Base-by-base conservation (phyloP, 2,888 invertebrate genomes). In the Salticus scenicus region DNA sequence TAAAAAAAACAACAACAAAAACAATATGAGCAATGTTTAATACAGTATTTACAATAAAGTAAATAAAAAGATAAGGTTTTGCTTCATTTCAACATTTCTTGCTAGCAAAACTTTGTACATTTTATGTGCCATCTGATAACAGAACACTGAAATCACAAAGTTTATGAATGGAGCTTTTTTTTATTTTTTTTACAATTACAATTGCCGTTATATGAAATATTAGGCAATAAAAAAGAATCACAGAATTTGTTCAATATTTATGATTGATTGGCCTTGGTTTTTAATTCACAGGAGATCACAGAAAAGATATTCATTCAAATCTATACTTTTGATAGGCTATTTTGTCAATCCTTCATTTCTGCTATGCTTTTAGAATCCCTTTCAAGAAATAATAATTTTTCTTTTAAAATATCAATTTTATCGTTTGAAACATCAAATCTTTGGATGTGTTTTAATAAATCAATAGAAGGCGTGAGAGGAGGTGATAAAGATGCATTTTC, bases 361-460 rank as follows among this genome's bases (percentile, higher is more conserved):
- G 33, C 63, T 69, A 57, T 51, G 47, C 51, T 33, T 31, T 72
- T 64, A 24, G 31, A 57, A 42, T 73, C 42, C 30, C 31, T 33
- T 28, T 74, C 70, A 63, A 85, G 63, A 17, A 70, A n/a, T 47
- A 7, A n/a, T 30, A 85, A 28, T 51, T 70, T 85, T 70, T 79
- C 70, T 75, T 75, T 79, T 37, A 85, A 74, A 28, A 74, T 20
- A 42, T 79, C 70, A 27, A 74, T 63, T 33, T 85, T 79, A 63
- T 85, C 79, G 4, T 51, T 78, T 37, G 69, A 64, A 41, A 74
- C 64, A 69, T 42, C 69, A 74, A 85, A 85, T 41, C 84, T 69
- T 51, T 85, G 47, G 63, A 85, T 74, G 57, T 72, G 84, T 57
- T 24, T 70, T 66, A 79, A n/a, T 17, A 85, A 24, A 42, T 47